A percentile compares a stretch with the other conserved stretches of the same genome.
Conservation (phyloP, 2,797 vertebrate species). For the Gila robusta region DNA sequence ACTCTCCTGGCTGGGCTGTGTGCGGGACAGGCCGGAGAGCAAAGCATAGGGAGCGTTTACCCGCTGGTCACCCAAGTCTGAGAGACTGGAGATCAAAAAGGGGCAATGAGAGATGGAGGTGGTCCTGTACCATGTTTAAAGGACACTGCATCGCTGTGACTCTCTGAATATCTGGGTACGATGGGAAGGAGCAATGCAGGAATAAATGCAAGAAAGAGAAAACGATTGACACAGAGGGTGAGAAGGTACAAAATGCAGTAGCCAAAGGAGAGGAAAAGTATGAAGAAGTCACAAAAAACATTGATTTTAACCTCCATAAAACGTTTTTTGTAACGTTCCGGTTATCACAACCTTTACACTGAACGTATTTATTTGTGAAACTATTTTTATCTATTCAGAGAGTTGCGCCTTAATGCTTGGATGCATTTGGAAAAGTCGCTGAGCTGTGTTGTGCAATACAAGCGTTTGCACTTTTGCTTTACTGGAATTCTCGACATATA, state of each 20-base stretch:
- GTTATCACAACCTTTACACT: conserved; percentile 1
- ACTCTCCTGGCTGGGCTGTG: conserved; percentile 77
- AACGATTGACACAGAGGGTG: background rate
- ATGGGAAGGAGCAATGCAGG: background rate
- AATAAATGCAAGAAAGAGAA: background rate
- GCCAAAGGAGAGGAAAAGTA: background rate
- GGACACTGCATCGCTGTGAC: background rate
- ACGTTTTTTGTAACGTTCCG: background rate
- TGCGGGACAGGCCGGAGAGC: conserved; percentile 63
- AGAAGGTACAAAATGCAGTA: background rate
- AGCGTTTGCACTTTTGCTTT: conserved; percentile 8
- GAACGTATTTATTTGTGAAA: conserved; percentile 16
- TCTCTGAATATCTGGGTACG: background rate
- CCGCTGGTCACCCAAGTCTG: conserved; percentile 85
- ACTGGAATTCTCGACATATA: background rate
- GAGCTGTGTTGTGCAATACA: conserved; percentile 8
- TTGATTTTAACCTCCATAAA: background rate
- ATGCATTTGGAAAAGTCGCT: background rate
- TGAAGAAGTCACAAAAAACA: conserved; percentile 8
- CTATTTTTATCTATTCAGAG: conserved; percentile 36
- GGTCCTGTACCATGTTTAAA: background rate
- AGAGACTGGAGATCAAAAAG: conserved; percentile 51
- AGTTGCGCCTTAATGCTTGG: background rate
- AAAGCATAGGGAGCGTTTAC: conserved; percentile 61
- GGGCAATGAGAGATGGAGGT: conserved; percentile 2